phyloP scores from a whole-genome alignment of 2,113 vertebrate species.

The Microcebus ravelobensis region DNA sequence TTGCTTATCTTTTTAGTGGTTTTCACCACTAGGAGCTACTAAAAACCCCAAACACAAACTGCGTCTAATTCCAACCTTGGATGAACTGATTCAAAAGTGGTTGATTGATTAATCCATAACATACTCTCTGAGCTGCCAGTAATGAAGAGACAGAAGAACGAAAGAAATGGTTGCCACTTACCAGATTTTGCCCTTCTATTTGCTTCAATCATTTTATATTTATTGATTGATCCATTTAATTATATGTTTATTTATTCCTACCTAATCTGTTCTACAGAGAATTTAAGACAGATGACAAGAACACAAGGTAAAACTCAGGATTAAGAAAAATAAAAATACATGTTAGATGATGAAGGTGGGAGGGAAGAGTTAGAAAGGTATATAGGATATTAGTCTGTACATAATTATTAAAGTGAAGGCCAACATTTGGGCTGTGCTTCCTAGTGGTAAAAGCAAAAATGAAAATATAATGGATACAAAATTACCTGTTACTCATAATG shows the following conservation, averaged over 20 bases:
- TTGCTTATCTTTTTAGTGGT: not conserved
- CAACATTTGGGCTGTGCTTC: not conserved
- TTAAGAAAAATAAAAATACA: conserved; percentile 13
- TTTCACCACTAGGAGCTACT: not conserved
- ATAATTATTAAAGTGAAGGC: not conserved
- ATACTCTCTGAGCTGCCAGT: not conserved
- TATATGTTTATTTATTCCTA: not conserved
- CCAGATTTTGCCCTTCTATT: not conserved
- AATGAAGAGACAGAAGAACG: not conserved
- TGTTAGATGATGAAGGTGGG: not conserved
- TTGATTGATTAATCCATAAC: not conserved
- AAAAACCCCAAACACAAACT: not conserved
- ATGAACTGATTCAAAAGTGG: not conserved
- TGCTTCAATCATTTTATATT: not conserved
- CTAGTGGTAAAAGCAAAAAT: conserved; percentile 32
- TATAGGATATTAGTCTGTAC: not conserved
- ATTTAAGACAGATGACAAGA: not conserved
- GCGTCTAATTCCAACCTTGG: not conserved
- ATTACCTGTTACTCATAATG: not conserved
- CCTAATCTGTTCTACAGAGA: not conserved
- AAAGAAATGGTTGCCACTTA: not conserved
- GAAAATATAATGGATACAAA: not conserved
- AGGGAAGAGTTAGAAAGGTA: not conserved
- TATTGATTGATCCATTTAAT: not conserved
- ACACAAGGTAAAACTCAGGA: not conserved